A percentile compares a stretch with the other conserved stretches of the same genome.
These are phyloP conservation scores for Silurus glanis DNA, from an alignment of 2,113 vertebrate genomes.

Conservation along the genomic window DNA sequence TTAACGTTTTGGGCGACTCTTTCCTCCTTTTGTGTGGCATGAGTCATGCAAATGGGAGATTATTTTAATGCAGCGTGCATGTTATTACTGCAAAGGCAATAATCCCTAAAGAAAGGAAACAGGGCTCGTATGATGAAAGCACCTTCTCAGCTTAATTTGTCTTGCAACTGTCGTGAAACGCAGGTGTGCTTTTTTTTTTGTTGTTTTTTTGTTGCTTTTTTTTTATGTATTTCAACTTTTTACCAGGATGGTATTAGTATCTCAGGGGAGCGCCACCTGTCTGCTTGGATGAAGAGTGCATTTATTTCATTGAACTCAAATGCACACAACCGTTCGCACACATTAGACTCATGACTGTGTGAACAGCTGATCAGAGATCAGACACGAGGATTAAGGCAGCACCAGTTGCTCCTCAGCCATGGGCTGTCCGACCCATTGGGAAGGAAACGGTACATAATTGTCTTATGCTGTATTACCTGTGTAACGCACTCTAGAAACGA, in stretches of 20 bases:
- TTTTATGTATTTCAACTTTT: slow-evolving; percentile 18
- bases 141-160: slow-evolving; percentile 35
- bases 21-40: slow-evolving; percentile 54
- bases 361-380: background rate
- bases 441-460: background rate
- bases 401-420: background rate
- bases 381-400: background rate
- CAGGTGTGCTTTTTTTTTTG: background rate
- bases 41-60: slow-evolving; percentile 56
- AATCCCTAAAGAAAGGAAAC: slow-evolving; percentile 49
- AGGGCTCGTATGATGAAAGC: slow-evolving; percentile 37
- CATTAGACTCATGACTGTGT: background rate
- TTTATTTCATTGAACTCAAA: background rate
- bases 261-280: slow-evolving; percentile 27
- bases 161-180: slow-evolving; percentile 29
- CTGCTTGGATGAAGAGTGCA: background rate
- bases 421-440: background rate
- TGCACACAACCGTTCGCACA: background rate
- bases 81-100: slow-evolving; percentile 52
- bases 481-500: background rate
- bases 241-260: background rate
- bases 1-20: slow-evolving; percentile 48
- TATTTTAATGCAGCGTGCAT: slow-evolving; percentile 58
- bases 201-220: background rate
- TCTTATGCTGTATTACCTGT: background rate